Base-by-base conservation (phyloP, 2,888 invertebrate species). In the Micropterix aruncella region DNA sequence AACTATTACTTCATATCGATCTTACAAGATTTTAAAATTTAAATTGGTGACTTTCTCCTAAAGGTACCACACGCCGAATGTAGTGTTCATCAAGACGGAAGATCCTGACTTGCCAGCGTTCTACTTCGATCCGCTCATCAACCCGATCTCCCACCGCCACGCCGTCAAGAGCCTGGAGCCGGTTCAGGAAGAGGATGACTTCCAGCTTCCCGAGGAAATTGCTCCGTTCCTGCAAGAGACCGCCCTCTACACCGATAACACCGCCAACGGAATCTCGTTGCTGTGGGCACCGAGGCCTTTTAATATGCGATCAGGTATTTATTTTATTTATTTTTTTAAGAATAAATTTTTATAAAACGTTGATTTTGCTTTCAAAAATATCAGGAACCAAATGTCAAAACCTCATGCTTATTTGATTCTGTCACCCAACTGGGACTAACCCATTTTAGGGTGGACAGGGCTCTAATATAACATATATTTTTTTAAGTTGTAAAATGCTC, bases 41-140 rank as follows among this genome's bases (percentile, higher is more conserved):
- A n/a, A n/a, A n/a, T n/a, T n/a, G n/a, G n/a, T n/a, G n/a, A n/a
- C n/a, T n/a, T n/a, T n/a, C n/a, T n/a, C 12, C 36, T n/a, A 27
- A 54, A 95, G 95, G 94, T 99, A 99, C 64, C 99, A 99, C 64
- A 86, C 93, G 4, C 97, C 99, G 17, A 97, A 96, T 63, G 97
- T 99, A 3, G 96, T 99, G 1, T 99, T 91, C 64, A 99, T 99
- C 56, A 99, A 99, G 73, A 99, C 99, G 0, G 99, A 99, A 70
- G 99, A 99, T 77, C 97, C 99, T 4, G 99, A 99, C 68, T 72
- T 99, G 45, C 99, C 99, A 27, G 99, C 99, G 0, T 99, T 99
- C 66, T 99, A 99, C 65, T 99, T 97, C 67, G 99, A 99, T 72
- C 99, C 99, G 0, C 73, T 99, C 41, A 99, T 99, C 60, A 99